Conservation (phyloP, 2,888 invertebrate genomes). For the Choreutis nemorana region DNA sequence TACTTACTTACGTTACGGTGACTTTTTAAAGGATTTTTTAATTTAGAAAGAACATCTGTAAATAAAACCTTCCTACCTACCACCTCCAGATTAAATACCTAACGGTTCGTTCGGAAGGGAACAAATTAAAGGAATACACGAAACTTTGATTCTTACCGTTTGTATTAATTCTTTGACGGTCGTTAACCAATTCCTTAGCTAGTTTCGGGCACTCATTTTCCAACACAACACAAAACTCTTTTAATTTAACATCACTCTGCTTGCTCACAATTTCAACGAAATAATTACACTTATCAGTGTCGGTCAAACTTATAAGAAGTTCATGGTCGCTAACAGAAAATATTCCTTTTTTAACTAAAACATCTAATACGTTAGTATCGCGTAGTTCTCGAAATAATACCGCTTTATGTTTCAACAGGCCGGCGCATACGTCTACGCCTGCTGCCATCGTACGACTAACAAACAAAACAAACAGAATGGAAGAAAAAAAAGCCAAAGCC, state of each 20-base stretch:
- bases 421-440: constrained; percentile 64
- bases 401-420: constrained; percentile 69
- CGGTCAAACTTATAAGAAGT: constrained; percentile 48
- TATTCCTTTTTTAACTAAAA: constrained; percentile 71
- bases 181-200: constrained; percentile 69
- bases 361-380: constrained; percentile 69
- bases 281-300: constrained; percentile 65
- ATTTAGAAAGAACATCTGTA: too few relatives aligned
- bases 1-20: too few relatives aligned
- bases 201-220: constrained; percentile 70
- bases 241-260: constrained; percentile 67
- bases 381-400: constrained; percentile 69
- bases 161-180: constrained; percentile 58
- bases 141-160: constrained; percentile 58
- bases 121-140: too few relatives aligned
- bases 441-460: constrained; percentile 59
- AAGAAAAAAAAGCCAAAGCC: constrained; percentile 16
- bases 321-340: constrained; percentile 70
- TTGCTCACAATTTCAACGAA: constrained; percentile 70
- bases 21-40: too few relatives aligned
- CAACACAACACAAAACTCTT: constrained; percentile 68
- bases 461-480: constrained; percentile 6
- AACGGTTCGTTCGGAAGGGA: too few relatives aligned
- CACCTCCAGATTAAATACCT: too few relatives aligned
- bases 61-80: too few relatives aligned